These are phyloP conservation scores for Argopecten irradians DNA, from an alignment of 1,140 invertebrate genomes.

Conservation along the genomic window DNA sequence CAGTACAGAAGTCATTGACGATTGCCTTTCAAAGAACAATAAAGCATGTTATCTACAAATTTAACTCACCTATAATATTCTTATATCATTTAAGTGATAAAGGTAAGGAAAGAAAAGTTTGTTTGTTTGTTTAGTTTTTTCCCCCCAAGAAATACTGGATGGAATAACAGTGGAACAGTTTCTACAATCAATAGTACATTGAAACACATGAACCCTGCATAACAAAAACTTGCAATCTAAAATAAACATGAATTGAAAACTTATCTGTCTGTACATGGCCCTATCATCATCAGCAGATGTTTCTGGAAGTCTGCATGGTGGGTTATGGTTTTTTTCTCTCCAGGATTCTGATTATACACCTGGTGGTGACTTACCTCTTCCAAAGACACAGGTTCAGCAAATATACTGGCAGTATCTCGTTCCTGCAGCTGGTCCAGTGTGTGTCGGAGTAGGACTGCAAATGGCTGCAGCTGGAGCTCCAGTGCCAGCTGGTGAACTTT, in stretches of 20 bases:
- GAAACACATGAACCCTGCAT: not conserved
- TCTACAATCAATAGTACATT: not conserved
- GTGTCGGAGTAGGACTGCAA: conserved; percentile 85
- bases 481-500: conserved; percentile 89
- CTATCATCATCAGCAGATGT: not conserved
- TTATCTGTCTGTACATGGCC: not conserved
- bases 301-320: not conserved
- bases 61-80: not conserved
- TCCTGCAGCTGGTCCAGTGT: conserved; percentile 85
- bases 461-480: conserved; percentile 85
- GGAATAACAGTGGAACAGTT: not conserved
- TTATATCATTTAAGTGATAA: not conserved
- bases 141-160: not conserved
- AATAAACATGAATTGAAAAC: not conserved
- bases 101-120: not conserved
- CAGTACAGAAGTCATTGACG: not conserved
- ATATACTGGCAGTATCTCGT: conserved; percentile 91
- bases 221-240: not conserved
- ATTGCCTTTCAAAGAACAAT: not conserved
- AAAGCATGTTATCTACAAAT: not conserved
- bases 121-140: no score
- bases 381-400: conserved; percentile 93
- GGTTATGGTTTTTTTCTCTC: not conserved
- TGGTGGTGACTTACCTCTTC: conserved; percentile 81
- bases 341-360: not conserved